Percentiles rank a stretch among this genome's conserved stretches.
Conservation (phyloP, 2,888 invertebrate genomes). For the Metopia argyrocephala region DNA sequence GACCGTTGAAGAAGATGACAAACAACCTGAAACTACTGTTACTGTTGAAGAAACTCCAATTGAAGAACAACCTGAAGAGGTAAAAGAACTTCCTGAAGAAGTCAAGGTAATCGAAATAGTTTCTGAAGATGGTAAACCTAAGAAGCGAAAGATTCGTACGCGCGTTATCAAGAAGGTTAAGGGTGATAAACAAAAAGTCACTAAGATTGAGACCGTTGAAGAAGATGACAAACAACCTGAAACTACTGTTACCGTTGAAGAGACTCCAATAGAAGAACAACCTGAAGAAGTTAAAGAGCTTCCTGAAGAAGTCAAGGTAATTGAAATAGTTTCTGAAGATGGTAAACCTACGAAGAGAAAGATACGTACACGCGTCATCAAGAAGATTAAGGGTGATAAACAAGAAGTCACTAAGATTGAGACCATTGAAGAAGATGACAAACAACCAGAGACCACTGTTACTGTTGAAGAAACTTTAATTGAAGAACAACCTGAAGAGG, state of each 20-base stretch:
- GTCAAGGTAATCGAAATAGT: constrained; percentile 52
- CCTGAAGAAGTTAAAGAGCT: constrained; percentile 45
- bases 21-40: constrained; percentile 65
- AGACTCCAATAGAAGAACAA: constrained; percentile 42
- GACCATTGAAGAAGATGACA: constrained; percentile 61
- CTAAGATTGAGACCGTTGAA: constrained; percentile 59
- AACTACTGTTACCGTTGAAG: constrained; percentile 54
- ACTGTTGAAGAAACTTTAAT: constrained; percentile 52
- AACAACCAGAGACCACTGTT: constrained; percentile 55
- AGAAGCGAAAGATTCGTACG: constrained; percentile 50
- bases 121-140: constrained; percentile 53
- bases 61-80: constrained; percentile 45
- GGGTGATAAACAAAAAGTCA: constrained; percentile 59
- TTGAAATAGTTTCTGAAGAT: constrained; percentile 50
- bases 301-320: constrained; percentile 51
- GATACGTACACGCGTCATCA: constrained; percentile 55
- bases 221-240: constrained; percentile 59
- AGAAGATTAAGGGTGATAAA: constrained; percentile 55
- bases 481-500: constrained; percentile 37
- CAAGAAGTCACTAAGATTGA: constrained; percentile 60
- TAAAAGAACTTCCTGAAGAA: constrained; percentile 56
- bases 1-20: constrained; percentile 69
- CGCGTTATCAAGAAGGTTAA: constrained; percentile 57
- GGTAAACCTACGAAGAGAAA: constrained; percentile 54
- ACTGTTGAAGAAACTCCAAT: constrained; percentile 54